Evolutionary conservation across 2,113 vertebrate genomes (phyloP).

Genomic region (Orthonyx spaldingii): DNA sequence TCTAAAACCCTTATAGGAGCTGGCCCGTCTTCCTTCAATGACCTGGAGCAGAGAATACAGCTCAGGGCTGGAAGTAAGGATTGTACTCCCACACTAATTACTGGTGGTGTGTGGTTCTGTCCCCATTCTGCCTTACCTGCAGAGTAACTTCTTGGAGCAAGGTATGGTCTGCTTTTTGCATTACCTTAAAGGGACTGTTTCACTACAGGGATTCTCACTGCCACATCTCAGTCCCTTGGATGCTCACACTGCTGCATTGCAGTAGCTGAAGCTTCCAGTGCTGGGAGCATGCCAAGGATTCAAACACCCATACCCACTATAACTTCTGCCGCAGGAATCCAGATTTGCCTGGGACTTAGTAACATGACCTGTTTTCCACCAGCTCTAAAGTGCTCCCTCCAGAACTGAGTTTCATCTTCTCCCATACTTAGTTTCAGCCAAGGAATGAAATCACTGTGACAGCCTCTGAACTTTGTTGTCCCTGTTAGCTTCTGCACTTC

Average conservation of each 20-base stretch:
- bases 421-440: neutral
- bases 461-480: neutral
- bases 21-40: neutral
- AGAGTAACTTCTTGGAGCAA: neutral
- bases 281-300: neutral
- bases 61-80: neutral
- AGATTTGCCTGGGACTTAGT: constrained; percentile 1
- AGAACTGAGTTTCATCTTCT: constrained; percentile 18
- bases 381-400: neutral
- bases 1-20: neutral
- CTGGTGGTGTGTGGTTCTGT: neutral
- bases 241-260: neutral
- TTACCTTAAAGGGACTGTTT: neutral
- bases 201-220: neutral
- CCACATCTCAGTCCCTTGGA: neutral
- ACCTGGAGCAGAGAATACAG: neutral
- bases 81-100: neutral
- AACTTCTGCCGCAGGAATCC: constrained; percentile 9
- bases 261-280: neutral
- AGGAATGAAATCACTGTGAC: constrained; percentile 1
- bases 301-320: neutral
- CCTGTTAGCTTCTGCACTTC: neutral
- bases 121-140: neutral
- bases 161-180: neutral
- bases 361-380: constrained; percentile 42